Base-by-base conservation (phyloP, 2,888 invertebrate genomes). In the Xestia sexstrigata region DNA sequence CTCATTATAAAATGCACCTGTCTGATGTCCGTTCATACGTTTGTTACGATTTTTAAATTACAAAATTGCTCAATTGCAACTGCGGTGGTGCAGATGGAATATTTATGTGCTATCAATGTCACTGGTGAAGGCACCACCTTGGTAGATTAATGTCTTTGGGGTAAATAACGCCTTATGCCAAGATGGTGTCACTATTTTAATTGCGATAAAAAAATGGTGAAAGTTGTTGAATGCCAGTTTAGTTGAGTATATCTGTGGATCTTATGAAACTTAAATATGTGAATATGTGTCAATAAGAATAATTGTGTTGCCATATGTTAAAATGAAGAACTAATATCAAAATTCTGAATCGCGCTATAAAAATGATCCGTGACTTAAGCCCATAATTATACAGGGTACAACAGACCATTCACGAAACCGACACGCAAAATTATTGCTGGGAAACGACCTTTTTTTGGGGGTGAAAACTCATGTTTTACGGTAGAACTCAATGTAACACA, bases 1-100 rank as follows among this genome's bases (percentile, higher is more conserved):
- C 76, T 87, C 80, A 82, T 86, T 86, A 82, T 73, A 82, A 81
- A 88, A 26, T 76, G 82, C 87, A 87, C 81, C 88, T 88, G 88
- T 76, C 70, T 66, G 42, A 35, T 69, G 66, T 23, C 35, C 8
- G 67, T 74, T 69, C 70, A 35, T 85, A 65, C 52, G 74, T 60
- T 77, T 77, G 74, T 66, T 85, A 73, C 85, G 82, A 85, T 83
- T 83, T 85, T 84, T 84, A 86, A 85, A 84, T 86, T 84, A 82
- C 78, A 39, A 82, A 84, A 84, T 84, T 84, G 78, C 86, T 84
- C 86, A 86, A 84, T 84, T 82, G 82, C 65, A 47, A 70, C 45
- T 11, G 55, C 52, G 45, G 55, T 35, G 60, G 35, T 63, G 75
- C 55, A 26, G 30, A 66, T 82, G 71, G 66, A 68, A 86, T 78